phyloP scores from a whole-genome alignment of 2,797 vertebrate species.

The Lithobates pipiens region DNA sequence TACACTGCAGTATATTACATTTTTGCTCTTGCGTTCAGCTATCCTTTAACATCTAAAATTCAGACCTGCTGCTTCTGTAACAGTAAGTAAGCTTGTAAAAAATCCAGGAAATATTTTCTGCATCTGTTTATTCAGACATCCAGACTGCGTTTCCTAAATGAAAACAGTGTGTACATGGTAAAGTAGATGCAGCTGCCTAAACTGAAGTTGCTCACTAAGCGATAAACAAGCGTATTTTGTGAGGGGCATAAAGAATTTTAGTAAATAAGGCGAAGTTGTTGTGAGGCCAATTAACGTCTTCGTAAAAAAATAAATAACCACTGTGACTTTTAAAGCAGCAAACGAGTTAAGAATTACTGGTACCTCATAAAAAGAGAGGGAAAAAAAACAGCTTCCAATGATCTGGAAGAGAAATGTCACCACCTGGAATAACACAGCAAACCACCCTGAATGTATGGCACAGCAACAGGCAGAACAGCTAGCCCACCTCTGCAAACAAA shows the following conservation, averaged over 20 bases:
- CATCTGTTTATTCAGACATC: not conserved
- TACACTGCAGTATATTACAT: too few relatives aligned
- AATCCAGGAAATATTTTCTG: not conserved
- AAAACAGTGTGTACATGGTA: not conserved
- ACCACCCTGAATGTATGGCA: constrained; percentile 63
- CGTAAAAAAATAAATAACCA: not conserved
- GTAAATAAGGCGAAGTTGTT: not conserved
- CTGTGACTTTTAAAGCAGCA: constrained; percentile 13
- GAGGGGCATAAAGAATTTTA: not conserved
- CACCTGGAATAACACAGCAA: constrained; percentile 61
- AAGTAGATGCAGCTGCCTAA: not conserved
- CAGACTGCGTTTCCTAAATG: not conserved
- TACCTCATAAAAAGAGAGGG: constrained; percentile 45
- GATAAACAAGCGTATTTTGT: not conserved
- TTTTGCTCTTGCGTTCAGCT: too few relatives aligned
- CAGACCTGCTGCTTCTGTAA: not conserved
- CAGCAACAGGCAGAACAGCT: constrained; percentile 55
- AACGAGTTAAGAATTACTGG: constrained; percentile 52
- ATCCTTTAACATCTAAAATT: not conserved
- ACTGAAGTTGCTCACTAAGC: not conserved
- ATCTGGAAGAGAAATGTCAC: constrained; percentile 61
- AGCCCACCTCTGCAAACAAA: constrained; percentile 57
- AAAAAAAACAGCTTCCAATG: constrained; percentile 48
- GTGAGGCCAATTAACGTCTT: not conserved
- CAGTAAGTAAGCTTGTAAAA: not conserved